Conservation (phyloP, 2,888 invertebrate species). For the Brassicogethes aeneus region DNA sequence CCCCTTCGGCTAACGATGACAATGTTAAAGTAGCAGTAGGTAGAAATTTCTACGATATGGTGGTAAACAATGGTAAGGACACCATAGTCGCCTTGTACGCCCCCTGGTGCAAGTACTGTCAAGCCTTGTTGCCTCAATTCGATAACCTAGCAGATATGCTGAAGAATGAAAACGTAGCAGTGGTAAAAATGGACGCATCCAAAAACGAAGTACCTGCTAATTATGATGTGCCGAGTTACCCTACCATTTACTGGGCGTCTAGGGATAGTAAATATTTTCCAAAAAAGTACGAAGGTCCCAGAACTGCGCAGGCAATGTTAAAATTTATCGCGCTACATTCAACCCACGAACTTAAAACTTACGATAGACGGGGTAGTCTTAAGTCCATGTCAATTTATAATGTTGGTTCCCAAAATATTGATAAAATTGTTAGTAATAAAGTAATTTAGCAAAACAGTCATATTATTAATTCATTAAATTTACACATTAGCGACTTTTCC, state of each 20-base stretch:
- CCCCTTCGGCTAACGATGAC: not conserved
- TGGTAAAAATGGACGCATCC: constrained; percentile 1
- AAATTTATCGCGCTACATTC: not conserved
- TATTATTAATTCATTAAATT: no score
- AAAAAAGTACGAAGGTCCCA: not conserved
- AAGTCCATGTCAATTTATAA: not conserved
- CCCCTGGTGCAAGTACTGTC: constrained; percentile 1
- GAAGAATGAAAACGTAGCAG: not conserved
- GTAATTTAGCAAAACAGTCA: no score
- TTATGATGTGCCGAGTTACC: constrained; percentile 1
- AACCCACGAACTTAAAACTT: not conserved
- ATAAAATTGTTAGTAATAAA: no score
- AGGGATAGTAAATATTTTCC: not conserved
- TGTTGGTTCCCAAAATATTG: not conserved
- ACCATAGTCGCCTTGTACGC: not conserved
- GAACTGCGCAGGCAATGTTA: not conserved
- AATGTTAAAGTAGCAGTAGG: not conserved
- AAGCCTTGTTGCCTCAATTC: not conserved
- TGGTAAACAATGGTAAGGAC: not conserved
- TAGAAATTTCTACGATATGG: not conserved
- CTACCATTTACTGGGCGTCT: not conserved
- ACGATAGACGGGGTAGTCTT: not conserved
- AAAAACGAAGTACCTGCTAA: not conserved
- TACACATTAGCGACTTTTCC: no score
- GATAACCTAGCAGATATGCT: not conserved